These are phyloP conservation scores for Astreopora myriophthalma DNA, from an alignment of 64 coral and sea anemone species.

Conservation along the genomic window DNA sequence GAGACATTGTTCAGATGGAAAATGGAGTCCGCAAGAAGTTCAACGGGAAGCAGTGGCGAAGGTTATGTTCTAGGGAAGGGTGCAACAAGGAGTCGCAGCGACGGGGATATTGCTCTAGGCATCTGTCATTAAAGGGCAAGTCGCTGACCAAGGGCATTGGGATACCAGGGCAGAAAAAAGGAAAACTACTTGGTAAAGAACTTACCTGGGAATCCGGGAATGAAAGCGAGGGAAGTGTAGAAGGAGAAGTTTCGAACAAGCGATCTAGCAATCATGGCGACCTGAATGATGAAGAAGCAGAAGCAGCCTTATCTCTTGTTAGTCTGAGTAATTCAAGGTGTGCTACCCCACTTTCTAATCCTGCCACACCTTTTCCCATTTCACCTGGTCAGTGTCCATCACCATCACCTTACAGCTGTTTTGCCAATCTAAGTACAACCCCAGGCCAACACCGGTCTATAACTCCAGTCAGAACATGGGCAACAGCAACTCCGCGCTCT, in stretches of 20 bases:
- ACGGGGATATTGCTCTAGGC: constrained; percentile 92
- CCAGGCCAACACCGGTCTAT: constrained; percentile 40
- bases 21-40: constrained; percentile 99
- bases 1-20: constrained; percentile 93
- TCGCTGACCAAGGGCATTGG: constrained; percentile 60
- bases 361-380: constrained; percentile 81
- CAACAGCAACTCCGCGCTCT: constrained; percentile 58
- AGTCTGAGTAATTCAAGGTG: constrained; percentile 90
- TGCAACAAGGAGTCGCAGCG: constrained; percentile 98
- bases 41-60: constrained; percentile 98
- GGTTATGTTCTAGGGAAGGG: constrained; percentile 88
- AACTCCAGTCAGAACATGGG: constrained; percentile 62
- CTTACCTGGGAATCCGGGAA: constrained; percentile 94
- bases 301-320: constrained; percentile 89
- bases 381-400: constrained; percentile 82
- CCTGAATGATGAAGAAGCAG: constrained; percentile 89
- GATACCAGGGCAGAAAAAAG: constrained; percentile 92
- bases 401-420: constrained; percentile 70
- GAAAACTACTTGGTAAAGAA: constrained; percentile 69
- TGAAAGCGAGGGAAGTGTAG: constrained; percentile 97
- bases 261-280: constrained; percentile 16
- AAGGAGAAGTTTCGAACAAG: constrained; percentile 76
- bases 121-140: constrained; percentile 93
- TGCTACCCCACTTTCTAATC: constrained; percentile 92
- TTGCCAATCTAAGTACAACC: constrained; percentile 28